Base-by-base conservation (phyloP, 2,888 invertebrate species). In the Pilophorus perplexus region DNA sequence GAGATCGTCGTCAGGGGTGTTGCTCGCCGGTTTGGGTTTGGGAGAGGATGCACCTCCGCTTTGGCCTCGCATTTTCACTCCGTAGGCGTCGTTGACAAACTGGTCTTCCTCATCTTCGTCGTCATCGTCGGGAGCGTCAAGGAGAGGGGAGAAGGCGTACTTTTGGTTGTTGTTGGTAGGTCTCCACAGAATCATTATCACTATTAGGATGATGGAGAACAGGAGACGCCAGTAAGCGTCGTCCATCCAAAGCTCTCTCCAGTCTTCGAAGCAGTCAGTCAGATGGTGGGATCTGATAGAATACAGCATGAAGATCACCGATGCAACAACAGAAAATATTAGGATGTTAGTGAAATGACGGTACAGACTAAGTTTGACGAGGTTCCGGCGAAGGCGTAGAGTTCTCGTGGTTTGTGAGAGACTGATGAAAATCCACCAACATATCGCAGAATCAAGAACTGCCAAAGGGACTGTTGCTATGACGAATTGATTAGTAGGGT, bases 131-230 rank as follows among this genome's bases (percentile, higher is more conserved):
- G 90, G 81, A 79, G 84, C 83, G 82, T 91, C 96, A 14, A 95
- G 80, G 27, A 96, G 83, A 48, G 95, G 94, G 1, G 93, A 93
- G 80, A 96, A 96, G 2, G 96, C 95, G 78, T 87, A 92, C 73
- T 93, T 84, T 79, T 95, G 95, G 79, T 95, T 96, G 79, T 96
- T 96, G 76, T 91, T 92, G 16, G 93, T 93, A 3, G 96, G 96
- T 71, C 96, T 82, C 95, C 95, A 96, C 69, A 96, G 82, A 70
- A 96, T 84, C 91, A 96, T 95, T 72, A 97, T 96, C 28, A 91
- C 91, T 37, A 90, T 79, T 22, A 97, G 81, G 65, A 97, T 84
- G 71, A 89, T 82, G 14, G 90, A 92, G 79, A 97, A 96, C 66
- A 95, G 80, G 33, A 95, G 83, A 78, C 94, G 95, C 96, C 96